Percentiles rank a stretch among this genome's conserved stretches.
phyloP scores from a whole-genome alignment of 2,888 invertebrate species.

The Alitta virens region DNA sequence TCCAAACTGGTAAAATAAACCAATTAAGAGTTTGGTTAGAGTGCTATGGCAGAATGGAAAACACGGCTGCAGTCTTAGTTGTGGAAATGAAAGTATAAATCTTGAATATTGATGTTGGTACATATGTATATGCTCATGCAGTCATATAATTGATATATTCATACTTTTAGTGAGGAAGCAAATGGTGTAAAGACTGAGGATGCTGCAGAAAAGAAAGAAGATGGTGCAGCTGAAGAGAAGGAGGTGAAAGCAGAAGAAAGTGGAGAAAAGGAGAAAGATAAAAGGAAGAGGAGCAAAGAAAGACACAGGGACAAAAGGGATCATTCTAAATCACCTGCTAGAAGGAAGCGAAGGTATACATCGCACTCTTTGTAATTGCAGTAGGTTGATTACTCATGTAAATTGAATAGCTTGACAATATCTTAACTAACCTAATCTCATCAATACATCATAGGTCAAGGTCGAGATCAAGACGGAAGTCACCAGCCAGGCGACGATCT shows the following conservation, averaged over 20 bases:
- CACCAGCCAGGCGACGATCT: conserved; percentile 27
- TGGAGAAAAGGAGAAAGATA: background rate
- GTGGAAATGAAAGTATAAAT: no score
- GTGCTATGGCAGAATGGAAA: no score
- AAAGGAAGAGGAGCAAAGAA: background rate
- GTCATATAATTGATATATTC: no score
- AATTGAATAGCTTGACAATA: no score
- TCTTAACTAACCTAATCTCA: no score
- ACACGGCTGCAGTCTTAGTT: no score
- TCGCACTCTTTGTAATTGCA: background rate
- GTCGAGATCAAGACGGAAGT: conserved; percentile 32
- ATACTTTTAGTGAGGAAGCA: background rate
- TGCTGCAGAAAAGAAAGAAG: background rate
- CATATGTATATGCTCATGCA: no score
- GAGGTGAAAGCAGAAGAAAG: conserved; percentile 7
- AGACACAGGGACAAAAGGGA: conserved; percentile 22
- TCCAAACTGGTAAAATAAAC: no score
- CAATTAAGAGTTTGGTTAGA: no score
- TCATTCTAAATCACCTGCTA: conserved; percentile 30
- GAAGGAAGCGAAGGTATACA: conserved; percentile 27
- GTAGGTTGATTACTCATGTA: no score
- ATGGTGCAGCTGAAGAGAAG: background rate
- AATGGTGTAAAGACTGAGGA: conserved; percentile 1
- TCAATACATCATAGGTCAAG: no score
- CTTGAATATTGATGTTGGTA: no score